A percentile compares a stretch with the other conserved stretches of the same genome.
Conservation (phyloP, 2,113 vertebrate genomes). For the Tiliqua scincoides region DNA sequence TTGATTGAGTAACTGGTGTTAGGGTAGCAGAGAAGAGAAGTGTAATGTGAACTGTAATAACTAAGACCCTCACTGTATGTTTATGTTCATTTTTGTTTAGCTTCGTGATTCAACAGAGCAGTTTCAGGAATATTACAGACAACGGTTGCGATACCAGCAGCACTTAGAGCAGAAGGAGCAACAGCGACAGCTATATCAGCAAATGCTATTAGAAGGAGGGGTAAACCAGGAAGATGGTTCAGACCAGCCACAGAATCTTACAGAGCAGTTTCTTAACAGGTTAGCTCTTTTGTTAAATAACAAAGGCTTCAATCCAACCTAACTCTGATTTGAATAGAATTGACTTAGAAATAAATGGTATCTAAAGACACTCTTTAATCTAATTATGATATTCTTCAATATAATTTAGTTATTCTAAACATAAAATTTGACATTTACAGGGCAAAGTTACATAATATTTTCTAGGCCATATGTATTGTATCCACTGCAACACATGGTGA, state of each 20-base stretch:
- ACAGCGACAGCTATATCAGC: conserved; percentile 93
- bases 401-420: background rate
- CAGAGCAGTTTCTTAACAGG: conserved; percentile 96
- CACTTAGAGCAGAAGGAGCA: conserved; percentile 98
- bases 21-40: background rate
- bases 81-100: conserved; percentile 66
- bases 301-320: background rate
- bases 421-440: background rate
- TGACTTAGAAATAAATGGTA: background rate
- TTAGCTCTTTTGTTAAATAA: conserved; percentile 52
- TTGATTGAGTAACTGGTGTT: background rate
- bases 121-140: conserved; percentile 94
- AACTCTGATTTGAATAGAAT: background rate
- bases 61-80: background rate
- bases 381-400: background rate
- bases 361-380: background rate
- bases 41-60: background rate
- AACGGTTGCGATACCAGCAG: conserved; percentile 95
- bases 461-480: background rate
- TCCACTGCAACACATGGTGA: background rate
- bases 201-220: conserved; percentile 96
- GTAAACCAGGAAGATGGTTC: conserved; percentile 88
- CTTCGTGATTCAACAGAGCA: conserved; percentile 94
- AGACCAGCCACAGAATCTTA: conserved; percentile 90
- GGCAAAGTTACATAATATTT: background rate